A percentile compares a stretch with the other conserved stretches of the same genome.
Conservation (phyloP, 2,797 vertebrate species). For the Poliocrania exsul region DNA sequence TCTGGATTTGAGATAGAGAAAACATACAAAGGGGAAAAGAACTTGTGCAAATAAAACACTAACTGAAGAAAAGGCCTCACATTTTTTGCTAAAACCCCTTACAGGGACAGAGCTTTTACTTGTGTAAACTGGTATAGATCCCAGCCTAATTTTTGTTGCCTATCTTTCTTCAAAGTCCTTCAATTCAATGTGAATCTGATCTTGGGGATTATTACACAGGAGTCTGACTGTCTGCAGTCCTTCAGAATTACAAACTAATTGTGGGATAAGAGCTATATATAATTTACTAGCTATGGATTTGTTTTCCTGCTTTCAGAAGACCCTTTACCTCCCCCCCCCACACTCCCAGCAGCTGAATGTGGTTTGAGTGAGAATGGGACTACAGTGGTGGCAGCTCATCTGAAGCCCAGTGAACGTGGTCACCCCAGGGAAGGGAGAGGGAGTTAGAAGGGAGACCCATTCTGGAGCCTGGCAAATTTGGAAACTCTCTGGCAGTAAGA, state of each 20-base stretch:
- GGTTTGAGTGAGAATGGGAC: not conserved
- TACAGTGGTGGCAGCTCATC: not conserved
- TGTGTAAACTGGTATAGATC: slow-evolving; percentile 42
- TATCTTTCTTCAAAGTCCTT: slow-evolving; percentile 63
- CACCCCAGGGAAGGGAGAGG: not conserved
- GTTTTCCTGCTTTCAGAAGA: slow-evolving; percentile 67
- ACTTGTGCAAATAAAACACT: not conserved
- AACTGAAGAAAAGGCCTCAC: not conserved
- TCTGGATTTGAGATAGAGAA: not conserved
- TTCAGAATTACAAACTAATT: slow-evolving; percentile 69
- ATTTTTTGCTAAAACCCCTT: not conserved
- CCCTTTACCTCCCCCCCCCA: not conserved
- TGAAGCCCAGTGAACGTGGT: not conserved
- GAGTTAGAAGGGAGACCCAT: not conserved
- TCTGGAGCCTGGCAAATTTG: not conserved
- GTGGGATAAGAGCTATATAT: slow-evolving; percentile 59
- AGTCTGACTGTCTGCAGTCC: slow-evolving; percentile 64
- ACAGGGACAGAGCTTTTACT: not conserved
- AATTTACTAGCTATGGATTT: slow-evolving; percentile 70
- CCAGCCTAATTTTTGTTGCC: slow-evolving; percentile 30
- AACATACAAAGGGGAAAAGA: not conserved
- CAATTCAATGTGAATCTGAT: slow-evolving; percentile 67
- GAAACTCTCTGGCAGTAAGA: not conserved
- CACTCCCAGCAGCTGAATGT: not conserved
- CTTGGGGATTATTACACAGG: slow-evolving; percentile 62